Conservation (phyloP, 2,888 invertebrate genomes). For the Drosophila peninsularis region DNA sequence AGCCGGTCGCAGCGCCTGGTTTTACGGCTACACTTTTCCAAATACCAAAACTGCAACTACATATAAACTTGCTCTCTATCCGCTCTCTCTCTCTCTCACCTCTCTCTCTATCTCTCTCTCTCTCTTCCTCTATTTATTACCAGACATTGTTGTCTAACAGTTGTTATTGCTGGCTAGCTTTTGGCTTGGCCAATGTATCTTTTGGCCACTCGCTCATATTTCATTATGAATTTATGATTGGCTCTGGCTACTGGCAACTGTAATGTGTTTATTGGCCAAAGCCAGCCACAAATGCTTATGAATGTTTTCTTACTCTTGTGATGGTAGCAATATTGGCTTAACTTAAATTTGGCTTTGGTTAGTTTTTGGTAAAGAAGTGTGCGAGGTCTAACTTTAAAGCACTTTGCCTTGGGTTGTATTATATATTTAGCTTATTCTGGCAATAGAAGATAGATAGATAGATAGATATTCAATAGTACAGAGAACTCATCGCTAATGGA, state of each 20-base stretch:
- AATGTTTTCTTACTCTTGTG: constrained; percentile 23
- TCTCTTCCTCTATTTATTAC: constrained; percentile 49
- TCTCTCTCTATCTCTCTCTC: neutral
- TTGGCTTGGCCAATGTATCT: constrained; percentile 41
- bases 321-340: constrained; percentile 20
- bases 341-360: constrained; percentile 29
- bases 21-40: constrained; percentile 52
- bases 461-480: too few species aligned
- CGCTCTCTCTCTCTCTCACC: neutral
- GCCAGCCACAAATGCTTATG: constrained; percentile 53
- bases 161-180: constrained; percentile 29
- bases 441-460: too few species aligned
- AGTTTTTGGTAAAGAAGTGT: constrained; percentile 7
- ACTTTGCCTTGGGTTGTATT: neutral
- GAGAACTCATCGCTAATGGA: too few species aligned
- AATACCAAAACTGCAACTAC: constrained; percentile 49
- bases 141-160: constrained; percentile 38
- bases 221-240: constrained; percentile 83
- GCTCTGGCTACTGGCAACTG: constrained; percentile 57
- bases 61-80: constrained; percentile 1
- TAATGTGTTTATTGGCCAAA: constrained; percentile 76
- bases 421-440: too few species aligned
- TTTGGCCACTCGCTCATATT: constrained; percentile 64
- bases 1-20: constrained; percentile 58
- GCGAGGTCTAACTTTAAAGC: neutral